phyloP scores from a whole-genome alignment of 2,113 vertebrate genomes.

The Polypterus bichir region DNA sequence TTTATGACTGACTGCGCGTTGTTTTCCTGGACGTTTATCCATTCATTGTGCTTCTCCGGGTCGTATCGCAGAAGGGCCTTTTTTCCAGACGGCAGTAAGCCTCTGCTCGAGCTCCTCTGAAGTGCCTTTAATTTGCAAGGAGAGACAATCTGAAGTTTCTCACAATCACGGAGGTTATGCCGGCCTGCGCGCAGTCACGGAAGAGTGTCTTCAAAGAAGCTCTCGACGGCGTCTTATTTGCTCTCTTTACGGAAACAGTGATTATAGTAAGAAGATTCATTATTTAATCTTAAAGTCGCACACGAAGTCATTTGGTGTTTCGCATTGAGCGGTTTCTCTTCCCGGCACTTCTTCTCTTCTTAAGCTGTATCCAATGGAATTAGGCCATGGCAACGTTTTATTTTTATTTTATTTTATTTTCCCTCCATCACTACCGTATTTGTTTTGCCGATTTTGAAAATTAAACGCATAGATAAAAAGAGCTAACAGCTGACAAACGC shows the following conservation, averaged over 20 bases:
- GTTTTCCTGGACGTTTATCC: too few species aligned
- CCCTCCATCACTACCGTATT: too few species aligned
- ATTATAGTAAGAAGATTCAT: constrained; percentile 1
- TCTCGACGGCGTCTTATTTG: neutral
- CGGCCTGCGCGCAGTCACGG: neutral
- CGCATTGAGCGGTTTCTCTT: neutral
- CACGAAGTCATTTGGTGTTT: neutral
- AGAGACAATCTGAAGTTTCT: neutral
- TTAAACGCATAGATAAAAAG: too few species aligned
- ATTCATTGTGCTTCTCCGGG: too few species aligned
- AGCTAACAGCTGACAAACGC: too few species aligned
- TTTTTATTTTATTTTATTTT: too few species aligned
- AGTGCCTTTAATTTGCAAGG: neutral
- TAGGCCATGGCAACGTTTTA: too few species aligned
- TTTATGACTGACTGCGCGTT: too few species aligned
- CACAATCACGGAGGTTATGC: neutral
- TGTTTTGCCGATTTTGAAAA: too few species aligned
- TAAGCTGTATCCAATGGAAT: too few species aligned
- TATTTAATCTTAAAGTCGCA: neutral
- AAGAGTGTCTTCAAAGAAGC: neutral
- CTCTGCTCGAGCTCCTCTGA: neutral
- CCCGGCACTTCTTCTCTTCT: neutral
- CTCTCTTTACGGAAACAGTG: neutral
- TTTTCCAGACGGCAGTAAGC: neutral
- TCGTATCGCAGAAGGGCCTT: too few species aligned